These are phyloP conservation scores for Melinopterus prodromus DNA, from an alignment of 2,888 invertebrate species.

Conservation along the genomic window DNA sequence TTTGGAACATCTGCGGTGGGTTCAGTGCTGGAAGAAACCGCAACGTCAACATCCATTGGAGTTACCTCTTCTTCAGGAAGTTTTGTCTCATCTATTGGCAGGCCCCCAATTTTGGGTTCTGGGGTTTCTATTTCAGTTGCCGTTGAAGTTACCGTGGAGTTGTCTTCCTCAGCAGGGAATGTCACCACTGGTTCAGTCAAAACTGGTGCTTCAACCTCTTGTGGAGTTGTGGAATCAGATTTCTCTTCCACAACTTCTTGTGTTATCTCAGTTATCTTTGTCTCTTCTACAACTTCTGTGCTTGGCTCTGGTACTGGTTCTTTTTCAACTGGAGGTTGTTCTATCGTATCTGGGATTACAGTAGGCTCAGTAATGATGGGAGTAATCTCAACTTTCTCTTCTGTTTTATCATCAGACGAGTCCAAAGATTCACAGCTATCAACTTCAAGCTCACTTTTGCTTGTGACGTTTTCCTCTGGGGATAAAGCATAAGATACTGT, in stretches of 20 bases:
- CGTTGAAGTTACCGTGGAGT: neutral
- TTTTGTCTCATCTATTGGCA: slow-evolving; percentile 13
- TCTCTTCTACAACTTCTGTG: slow-evolving; percentile 15
- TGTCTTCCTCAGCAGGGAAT: slow-evolving; percentile 13
- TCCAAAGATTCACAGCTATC: slow-evolving; percentile 47
- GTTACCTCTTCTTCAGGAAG: slow-evolving; percentile 33
- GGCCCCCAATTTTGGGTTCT: slow-evolving; percentile 10
- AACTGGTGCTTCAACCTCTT: slow-evolving; percentile 19
- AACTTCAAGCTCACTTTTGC: slow-evolving; percentile 59
- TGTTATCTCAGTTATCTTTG: slow-evolving; percentile 18
- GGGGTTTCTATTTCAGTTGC: slow-evolving; percentile 29
- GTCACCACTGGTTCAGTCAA: slow-evolving; percentile 22
- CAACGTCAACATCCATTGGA: slow-evolving; percentile 44
- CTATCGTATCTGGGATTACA: slow-evolving; percentile 36
- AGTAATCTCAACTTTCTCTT: slow-evolving; percentile 38
- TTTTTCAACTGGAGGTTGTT: neutral
- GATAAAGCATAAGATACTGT: slow-evolving; percentile 55
- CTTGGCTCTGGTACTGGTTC: neutral
- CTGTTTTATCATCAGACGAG: slow-evolving; percentile 44
- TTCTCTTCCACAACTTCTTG: slow-evolving; percentile 21
- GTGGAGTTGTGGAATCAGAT: neutral
- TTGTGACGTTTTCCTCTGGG: slow-evolving; percentile 38
- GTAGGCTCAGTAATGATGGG: too few relatives aligned
- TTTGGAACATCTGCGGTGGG: slow-evolving; percentile 30
- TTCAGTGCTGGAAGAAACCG: slow-evolving; percentile 31